Conservation (phyloP, 2,797 vertebrate species). For the Gymnoscopelus braueri region DNA sequence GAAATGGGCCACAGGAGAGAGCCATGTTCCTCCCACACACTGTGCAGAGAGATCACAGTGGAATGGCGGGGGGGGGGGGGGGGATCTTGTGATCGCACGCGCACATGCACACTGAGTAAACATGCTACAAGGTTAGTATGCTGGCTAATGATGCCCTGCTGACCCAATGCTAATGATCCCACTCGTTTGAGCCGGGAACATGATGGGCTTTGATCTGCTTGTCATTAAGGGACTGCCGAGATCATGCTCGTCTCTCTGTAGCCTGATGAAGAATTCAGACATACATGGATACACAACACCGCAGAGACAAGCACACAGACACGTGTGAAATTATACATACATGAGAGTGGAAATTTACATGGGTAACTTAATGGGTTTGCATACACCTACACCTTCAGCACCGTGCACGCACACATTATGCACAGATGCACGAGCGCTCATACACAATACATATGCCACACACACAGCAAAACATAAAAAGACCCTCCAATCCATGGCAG, state of each 20-base stretch:
- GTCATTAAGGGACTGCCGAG: slow-evolving; percentile 65
- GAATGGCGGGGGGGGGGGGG: slow-evolving; percentile 3
- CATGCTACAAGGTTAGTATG: slow-evolving; percentile 50
- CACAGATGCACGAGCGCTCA: neutral
- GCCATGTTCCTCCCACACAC: slow-evolving; percentile 68
- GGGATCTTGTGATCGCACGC: slow-evolving; percentile 44
- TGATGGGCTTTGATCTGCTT: slow-evolving; percentile 75
- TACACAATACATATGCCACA: neutral
- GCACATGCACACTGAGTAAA: slow-evolving; percentile 39
- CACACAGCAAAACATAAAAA: slow-evolving; percentile 30
- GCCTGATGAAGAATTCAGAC: slow-evolving; percentile 61
- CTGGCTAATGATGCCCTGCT: slow-evolving; percentile 72
- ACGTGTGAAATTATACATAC: slow-evolving; percentile 16
- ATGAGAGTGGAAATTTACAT: neutral
- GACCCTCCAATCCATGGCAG: slow-evolving; percentile 50
- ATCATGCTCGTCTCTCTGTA: slow-evolving; percentile 59
- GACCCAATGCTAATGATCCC: slow-evolving; percentile 73
- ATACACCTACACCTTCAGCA: neutral
- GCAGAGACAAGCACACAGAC: neutral
- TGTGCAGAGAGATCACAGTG: slow-evolving; percentile 67
- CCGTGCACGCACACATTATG: too few relatives aligned
- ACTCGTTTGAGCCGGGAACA: slow-evolving; percentile 58
- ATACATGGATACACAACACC: slow-evolving; percentile 19
- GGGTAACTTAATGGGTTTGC: neutral
- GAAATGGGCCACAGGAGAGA: slow-evolving; percentile 70